Base-by-base conservation (phyloP, 1,140 invertebrate genomes). In the Ladona fulva region DNA sequence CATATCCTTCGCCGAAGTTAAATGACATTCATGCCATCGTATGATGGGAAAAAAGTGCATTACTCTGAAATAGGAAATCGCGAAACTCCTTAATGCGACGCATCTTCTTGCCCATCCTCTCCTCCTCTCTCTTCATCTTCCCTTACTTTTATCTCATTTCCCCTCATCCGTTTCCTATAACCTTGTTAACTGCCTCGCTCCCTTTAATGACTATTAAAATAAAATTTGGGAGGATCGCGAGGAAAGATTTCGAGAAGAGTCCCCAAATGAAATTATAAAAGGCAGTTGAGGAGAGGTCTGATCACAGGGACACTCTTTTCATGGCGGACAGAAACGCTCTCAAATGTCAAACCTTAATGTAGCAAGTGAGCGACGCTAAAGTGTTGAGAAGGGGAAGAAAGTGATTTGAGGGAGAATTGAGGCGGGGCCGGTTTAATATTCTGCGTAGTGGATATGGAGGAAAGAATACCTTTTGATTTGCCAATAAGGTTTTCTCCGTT, bases 401-500 rank as follows among this genome's bases (percentile, higher is more conserved):
- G 44, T 52, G 44, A 52, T 52, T 52, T 52, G 44, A 66, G 12
- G 12, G 52, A 3, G 52, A 66, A 6, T 16, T 66, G 52, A 22
- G 52, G 52, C 52, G 52, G 52, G 52, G 52, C 3, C 12, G 52
- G 52, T 22, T 66, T 66, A 19, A 66, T 66, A 66, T 66, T 66
- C 52, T 12, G 52, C 12, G 52, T 1, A 22, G 16, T 66, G 12
- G 52, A 66, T 52, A 52, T 5, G n/a, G 52, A 66, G 52, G 52
- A 66, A 66, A 66, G 52, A 66, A 66, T 66, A 66, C 52, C 52
- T 66, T 66, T 66, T 66, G 52, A 66, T 66, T 66, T 66, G 52
- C 16, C n/a, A 66, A 66, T 66, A 66, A 66, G 52, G 52, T 3
- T 37, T 66, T 66, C 12, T 12, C 52, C 52, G 5, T 66, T 66